Percentiles rank a stretch among this genome's conserved stretches.
phyloP scores from a whole-genome alignment of 2,888 invertebrate genomes.

The Seira ritae region DNA sequence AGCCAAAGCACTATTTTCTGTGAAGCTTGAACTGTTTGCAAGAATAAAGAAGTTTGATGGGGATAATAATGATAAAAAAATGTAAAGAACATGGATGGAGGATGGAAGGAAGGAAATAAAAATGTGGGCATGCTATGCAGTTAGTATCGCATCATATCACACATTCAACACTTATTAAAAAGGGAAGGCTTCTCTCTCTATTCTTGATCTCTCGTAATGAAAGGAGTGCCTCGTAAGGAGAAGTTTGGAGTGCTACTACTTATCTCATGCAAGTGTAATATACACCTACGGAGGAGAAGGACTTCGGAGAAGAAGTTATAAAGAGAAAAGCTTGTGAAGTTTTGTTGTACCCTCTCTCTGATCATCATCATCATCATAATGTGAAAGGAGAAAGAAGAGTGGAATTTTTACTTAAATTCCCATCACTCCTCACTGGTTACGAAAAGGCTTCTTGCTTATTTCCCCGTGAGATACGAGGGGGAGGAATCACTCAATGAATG shows the following conservation, averaged over 20 bases:
- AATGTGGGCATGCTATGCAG: not conserved
- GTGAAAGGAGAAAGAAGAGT: not conserved
- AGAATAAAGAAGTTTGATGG: not conserved
- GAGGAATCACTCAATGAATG: not conserved
- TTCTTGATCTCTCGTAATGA: not conserved
- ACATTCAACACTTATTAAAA: not conserved
- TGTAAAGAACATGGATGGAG: not conserved
- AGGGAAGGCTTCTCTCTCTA: not conserved
- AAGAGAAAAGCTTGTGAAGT: too few relatives aligned
- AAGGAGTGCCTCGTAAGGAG: not conserved
- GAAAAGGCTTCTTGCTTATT: slow-evolving; percentile 6
- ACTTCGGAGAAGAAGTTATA: too few relatives aligned
- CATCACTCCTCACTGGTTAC: not conserved
- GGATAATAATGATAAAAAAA: not conserved
- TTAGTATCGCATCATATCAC: not conserved
- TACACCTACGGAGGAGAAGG: not conserved
- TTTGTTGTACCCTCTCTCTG: too few relatives aligned
- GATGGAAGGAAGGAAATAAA: not conserved
- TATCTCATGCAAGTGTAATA: not conserved
- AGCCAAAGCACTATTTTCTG: too few relatives aligned
- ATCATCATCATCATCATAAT: not conserved
- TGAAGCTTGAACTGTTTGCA: not conserved
- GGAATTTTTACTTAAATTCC: not conserved
- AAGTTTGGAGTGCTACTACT: not conserved
- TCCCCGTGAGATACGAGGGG: not conserved